These are phyloP conservation scores for Bettongia penicillata DNA, from an alignment of 2,113 vertebrate species.

Conservation along the genomic window DNA sequence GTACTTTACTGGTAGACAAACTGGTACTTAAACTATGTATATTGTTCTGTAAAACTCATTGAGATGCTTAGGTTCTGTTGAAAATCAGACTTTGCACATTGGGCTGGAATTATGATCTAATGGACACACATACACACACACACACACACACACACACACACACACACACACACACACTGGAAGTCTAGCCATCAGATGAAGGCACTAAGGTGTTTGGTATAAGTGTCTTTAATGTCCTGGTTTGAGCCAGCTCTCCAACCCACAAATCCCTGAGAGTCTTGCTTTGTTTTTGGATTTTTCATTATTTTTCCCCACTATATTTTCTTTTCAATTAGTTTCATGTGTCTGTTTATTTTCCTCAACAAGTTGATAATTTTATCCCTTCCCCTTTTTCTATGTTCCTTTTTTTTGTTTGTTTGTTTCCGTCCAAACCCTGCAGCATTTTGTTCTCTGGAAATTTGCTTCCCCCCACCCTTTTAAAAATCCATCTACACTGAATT, in stretches of 20 bases:
- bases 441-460: constrained; percentile 74
- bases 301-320: constrained; percentile 31
- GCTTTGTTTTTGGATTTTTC: constrained; percentile 22
- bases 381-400: constrained; percentile 52
- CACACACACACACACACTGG: background rate
- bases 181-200: background rate
- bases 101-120: background rate
- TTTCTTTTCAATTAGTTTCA: constrained; percentile 70
- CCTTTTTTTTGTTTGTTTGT: constrained; percentile 51
- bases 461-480: constrained; percentile 75
- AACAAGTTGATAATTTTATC: constrained; percentile 67
- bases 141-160: background rate
- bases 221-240: background rate
- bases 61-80: background rate
- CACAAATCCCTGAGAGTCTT: constrained; percentile 33
- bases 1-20: background rate
- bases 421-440: constrained; percentile 69
- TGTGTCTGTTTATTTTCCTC: constrained; percentile 76
- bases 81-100: background rate
- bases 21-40: background rate
- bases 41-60: background rate
- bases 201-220: background rate
- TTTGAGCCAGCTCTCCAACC: fast-evolving
- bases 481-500: constrained; percentile 86
- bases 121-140: background rate